Evolutionary conservation across 2,113 vertebrate genomes (phyloP), one percentile per base, ranked within the genome.

Genomic region (Calonectris borealis): DNA sequence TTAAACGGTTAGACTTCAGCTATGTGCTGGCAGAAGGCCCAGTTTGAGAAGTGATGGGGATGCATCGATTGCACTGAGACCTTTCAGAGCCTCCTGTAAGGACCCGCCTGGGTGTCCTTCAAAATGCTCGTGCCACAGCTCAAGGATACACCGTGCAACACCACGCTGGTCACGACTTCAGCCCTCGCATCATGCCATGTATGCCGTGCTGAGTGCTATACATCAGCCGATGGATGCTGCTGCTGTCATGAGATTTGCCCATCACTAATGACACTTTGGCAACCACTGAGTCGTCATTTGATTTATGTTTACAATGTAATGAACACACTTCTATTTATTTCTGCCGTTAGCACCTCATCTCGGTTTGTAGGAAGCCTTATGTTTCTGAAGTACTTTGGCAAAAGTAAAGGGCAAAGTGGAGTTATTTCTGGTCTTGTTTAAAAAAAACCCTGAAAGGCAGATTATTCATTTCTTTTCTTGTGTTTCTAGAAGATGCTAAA

Each of bases 181-280:
- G n/a, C 13, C 36, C 32, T 61, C 0, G 1, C 1, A 6, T 32
- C 7, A 2, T 27, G 36, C 54, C 31, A 4, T 1, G 17, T 16
- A 13, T 9, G 57, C 16, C 10, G 0, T 5, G 26, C 25, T 9
- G 31, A 44, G 46, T 3, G 14, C 46, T 4, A 0, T 0, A 3
- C 64, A 7, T 14, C 38, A 34, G 10, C 60, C 11, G 1, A 3
- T 2, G 5, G 55, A 1, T 22, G 48, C 44, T 75, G 69, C 69
- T 77, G 58, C 68, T 54, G 11, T 6, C 36, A 0, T 4, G 1
- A 40, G 77, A 13, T 66, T 3, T 77, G 31, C 62, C 58, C 46
- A 6, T 68, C 68, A 3, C 48, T 55, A 38, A 32, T 1, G 79
- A 21, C 54, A 8, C 55, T 40, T 27, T 55, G 83, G 76, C 75